These are phyloP conservation scores for Drosophila mayaguana DNA, from an alignment of 2,888 invertebrate genomes.

Conservation along the genomic window DNA sequence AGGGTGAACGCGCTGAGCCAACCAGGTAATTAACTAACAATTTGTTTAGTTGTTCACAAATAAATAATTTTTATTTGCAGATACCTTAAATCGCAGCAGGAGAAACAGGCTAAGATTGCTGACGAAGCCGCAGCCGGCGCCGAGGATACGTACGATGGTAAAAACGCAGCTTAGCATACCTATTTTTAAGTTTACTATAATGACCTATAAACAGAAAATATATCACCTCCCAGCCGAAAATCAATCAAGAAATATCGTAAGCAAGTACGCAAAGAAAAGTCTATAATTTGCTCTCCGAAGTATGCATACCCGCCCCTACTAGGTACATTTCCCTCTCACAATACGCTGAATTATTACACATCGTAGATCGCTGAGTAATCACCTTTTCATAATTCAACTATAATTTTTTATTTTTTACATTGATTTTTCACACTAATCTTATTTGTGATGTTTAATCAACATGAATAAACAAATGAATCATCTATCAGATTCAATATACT, in stretches of 20 bases:
- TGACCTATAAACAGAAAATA: conserved; percentile 25
- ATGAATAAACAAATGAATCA: too few relatives aligned
- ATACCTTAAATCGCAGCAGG: conserved; percentile 85
- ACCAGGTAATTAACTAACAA: conserved; percentile 62
- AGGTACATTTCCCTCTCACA: conserved; percentile 28
- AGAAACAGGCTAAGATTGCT: conserved; percentile 83
- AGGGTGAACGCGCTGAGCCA: conserved; percentile 84
- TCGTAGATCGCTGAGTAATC: background rate
- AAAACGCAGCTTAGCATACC: conserved; percentile 13
- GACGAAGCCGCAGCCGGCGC: conserved; percentile 84
- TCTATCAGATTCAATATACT: background rate
- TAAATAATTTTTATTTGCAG: conserved; percentile 44
- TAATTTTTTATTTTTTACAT: background rate
- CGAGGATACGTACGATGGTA: conserved; percentile 84
- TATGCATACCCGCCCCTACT: conserved; percentile 8
- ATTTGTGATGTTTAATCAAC: background rate
- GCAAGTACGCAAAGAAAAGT: conserved; percentile 6
- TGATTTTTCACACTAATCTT: background rate
- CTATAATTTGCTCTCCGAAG: conserved; percentile 6
- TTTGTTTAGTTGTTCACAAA: rapidly evolving
- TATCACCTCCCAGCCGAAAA: conserved; percentile 1
- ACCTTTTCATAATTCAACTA: background rate
- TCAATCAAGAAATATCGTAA: conserved; percentile 30
- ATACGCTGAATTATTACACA: background rate
- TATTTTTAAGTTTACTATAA: conserved; percentile 9